Evolutionary conservation across 2,797 vertebrate genomes (phyloP).

Genomic region (Sebastiscus albofasciatus): DNA sequence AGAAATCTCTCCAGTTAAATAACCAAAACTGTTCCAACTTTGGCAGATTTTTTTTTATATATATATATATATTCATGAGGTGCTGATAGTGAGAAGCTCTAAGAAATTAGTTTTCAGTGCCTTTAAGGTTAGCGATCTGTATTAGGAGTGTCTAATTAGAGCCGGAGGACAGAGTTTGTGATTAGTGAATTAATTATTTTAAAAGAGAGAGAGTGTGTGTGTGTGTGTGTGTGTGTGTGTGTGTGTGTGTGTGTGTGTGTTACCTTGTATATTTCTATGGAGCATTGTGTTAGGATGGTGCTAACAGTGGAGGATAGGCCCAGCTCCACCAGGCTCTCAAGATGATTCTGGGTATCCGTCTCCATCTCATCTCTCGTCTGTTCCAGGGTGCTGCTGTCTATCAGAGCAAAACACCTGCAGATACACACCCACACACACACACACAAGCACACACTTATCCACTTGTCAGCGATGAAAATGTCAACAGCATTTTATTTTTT

Average conservation of each 20-base stretch:
- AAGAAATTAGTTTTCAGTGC: neutral
- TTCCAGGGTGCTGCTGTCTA: slow-evolving; percentile 96
- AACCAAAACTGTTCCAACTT: neutral
- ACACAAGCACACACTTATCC: slow-evolving; percentile 17
- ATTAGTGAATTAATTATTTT: neutral
- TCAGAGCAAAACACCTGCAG: slow-evolving; percentile 94
- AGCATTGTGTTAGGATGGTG: slow-evolving; percentile 96
- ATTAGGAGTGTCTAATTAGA: neutral
- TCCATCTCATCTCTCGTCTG: slow-evolving; percentile 97
- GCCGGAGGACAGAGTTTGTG: neutral
- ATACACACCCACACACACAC: slow-evolving; percentile 24
- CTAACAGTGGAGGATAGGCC: slow-evolving; percentile 96
- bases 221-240: neutral
- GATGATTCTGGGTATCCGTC: slow-evolving; percentile 97
- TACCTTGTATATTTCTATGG: slow-evolving; percentile 95
- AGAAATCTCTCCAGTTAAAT: neutral
- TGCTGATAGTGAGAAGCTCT: neutral
- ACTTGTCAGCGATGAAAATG: slow-evolving; percentile 50
- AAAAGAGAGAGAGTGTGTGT: neutral
- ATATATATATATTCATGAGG: no score
- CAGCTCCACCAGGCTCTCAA: slow-evolving; percentile 96
- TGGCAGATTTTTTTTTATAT: neutral
- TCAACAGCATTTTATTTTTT: slow-evolving; percentile 16
- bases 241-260: neutral
- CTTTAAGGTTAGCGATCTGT: neutral